Evolutionary conservation across 2,113 vertebrate genomes (phyloP), one percentile per base, ranked within the genome.

Genomic region (Sialia sialis): DNA sequence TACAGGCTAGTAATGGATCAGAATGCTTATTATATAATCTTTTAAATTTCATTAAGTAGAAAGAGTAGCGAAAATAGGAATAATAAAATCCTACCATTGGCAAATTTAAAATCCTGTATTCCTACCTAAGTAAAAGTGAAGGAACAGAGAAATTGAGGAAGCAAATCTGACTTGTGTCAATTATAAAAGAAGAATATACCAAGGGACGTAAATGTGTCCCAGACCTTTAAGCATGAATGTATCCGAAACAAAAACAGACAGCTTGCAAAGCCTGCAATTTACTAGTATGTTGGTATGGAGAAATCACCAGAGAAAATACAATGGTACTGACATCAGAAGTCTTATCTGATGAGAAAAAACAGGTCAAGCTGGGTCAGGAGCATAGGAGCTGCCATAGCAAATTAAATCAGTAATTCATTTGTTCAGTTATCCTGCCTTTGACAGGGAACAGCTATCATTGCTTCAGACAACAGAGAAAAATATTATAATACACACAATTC

Each of bases 371-470:
- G 62, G 74, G 70, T 89, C 85, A 87, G 74, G 60, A 93, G 46
- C 66, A 66, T 9, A 91, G 69, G 29, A 87, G 32, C 54, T 91
- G 89, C 25, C 91, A 82, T 0, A 46, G 17, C 8, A 93, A 87
- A 93, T 89, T 89, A 95, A 75, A 89, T 87, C 73, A 89, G 34
- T 48, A 82, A 68, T 52, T 89, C 14, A 43, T 91, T 87, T 92
- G 52, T 60, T 87, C 41, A 76, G 41, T 34, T 90, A 43, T 36
- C 32, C 32, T 91, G 9, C 34, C 18, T 92, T 90, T 92, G 84
- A 92, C 54, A 76, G 18, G 13, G 14, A 84, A 4, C 29, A 84
- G 20, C 14, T 89, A 77, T 29, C 36, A 59, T 20, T 60, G 30
- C 11, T 89, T 87, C 49, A 73, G 49, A 89, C 12, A 91, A 75